Conservation (phyloP, 2,113 vertebrate genomes). For the Bettongia penicillata region DNA sequence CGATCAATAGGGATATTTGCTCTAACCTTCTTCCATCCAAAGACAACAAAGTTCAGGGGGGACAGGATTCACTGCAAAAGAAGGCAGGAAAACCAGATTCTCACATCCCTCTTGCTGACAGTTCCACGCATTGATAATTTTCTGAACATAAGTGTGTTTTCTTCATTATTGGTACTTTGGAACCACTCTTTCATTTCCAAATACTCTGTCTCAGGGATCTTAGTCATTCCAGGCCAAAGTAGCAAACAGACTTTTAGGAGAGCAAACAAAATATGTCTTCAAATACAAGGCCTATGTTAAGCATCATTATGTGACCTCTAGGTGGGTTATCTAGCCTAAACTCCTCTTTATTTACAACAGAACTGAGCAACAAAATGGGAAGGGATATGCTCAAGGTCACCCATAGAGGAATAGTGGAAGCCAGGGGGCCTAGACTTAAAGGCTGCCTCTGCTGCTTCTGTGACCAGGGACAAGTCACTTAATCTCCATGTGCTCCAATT, state of each 20-base stretch:
- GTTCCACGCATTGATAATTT: not conserved
- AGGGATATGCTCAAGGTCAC: not conserved
- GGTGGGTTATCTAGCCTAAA: not conserved
- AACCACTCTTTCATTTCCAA: not conserved
- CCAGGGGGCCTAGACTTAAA: not conserved
- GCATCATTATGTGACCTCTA: not conserved
- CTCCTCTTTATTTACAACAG: not conserved
- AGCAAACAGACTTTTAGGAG: not conserved
- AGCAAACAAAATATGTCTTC: not conserved
- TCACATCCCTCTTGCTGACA: slow-evolving; percentile 19
- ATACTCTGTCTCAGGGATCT: not conserved
- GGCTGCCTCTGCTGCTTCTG: not conserved
- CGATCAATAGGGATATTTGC: slow-evolving; percentile 22
- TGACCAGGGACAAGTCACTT: not conserved
- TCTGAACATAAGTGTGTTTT: not conserved
- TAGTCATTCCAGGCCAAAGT: not conserved
- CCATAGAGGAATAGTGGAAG: not conserved
- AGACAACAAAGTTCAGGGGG: slow-evolving; percentile 27
- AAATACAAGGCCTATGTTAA: not conserved
- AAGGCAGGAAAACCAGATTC: slow-evolving; percentile 13
- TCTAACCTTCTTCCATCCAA: not conserved
- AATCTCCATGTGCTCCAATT: not conserved
- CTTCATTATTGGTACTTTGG: not conserved
- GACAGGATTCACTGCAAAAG: slow-evolving; percentile 14
- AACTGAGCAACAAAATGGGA: not conserved